phyloP scores from a whole-genome alignment of 2,888 invertebrate species.

The Leptinotarsa haldemani region DNA sequence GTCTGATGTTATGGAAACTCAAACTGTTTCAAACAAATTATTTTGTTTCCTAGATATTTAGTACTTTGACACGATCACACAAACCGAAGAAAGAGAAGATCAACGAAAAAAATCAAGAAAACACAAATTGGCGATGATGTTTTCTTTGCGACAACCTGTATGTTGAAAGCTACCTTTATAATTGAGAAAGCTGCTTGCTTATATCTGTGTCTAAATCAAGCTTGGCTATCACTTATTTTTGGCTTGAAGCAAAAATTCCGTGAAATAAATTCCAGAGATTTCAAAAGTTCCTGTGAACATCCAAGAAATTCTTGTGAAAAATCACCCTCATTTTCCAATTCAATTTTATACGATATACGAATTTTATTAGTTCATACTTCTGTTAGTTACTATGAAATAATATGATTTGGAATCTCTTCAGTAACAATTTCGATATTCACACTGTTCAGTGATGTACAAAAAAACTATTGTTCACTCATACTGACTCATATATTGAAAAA shows the following conservation, averaged over 20 bases:
- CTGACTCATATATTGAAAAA: too few species aligned
- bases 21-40: conserved; percentile 7
- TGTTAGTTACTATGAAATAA: too few species aligned
- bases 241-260: neutral
- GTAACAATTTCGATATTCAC: too few species aligned
- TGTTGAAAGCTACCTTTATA: conserved; percentile 45
- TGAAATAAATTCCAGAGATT: neutral
- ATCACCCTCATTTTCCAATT: too few species aligned
- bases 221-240: neutral
- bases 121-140: conserved; percentile 55
- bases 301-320: too few species aligned
- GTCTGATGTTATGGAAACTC: neutral
- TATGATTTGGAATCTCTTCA: too few species aligned
- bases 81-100: conserved; percentile 46
- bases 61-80: conserved; percentile 51
- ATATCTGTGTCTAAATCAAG: neutral
- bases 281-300: too few species aligned
- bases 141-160: conserved; percentile 63
- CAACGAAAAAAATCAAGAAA: conserved; percentile 42
- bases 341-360: too few species aligned
- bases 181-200: neutral
- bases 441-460: too few species aligned
- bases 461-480: too few species aligned
- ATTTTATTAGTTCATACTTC: too few species aligned
- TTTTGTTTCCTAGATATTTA: conserved; percentile 53